Evolutionary conservation across 2,888 invertebrate genomes (phyloP).

Genomic region (Byasa hedistus): DNA sequence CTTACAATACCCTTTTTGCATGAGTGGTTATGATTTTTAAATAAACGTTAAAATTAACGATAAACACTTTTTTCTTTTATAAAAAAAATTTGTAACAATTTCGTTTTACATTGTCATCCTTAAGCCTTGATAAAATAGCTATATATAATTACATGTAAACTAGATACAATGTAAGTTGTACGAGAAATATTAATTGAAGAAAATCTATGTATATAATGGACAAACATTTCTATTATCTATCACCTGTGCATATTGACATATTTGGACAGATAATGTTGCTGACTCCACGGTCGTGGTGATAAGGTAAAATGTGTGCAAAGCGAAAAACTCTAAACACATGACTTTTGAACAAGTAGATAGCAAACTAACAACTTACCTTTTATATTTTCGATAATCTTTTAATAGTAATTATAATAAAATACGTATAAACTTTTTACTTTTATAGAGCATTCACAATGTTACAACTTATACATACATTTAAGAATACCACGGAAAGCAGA

Average conservation of each 20-base stretch:
- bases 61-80: no score
- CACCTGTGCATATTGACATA: conserved; percentile 32
- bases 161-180: background rate
- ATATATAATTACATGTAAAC: no score
- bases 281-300: conserved; percentile 32
- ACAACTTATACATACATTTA: conserved; percentile 60
- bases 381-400: background rate
- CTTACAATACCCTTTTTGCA: no score
- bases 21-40: no score
- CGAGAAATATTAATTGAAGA: conserved; percentile 3
- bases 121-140: no score
- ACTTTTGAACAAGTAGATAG: conserved; percentile 7
- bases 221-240: conserved; percentile 31
- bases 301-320: conserved; percentile 26
- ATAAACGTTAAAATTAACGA: no score
- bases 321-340: conserved; percentile 6
- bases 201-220: conserved; percentile 17
- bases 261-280: conserved; percentile 28
- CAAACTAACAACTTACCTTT: background rate
- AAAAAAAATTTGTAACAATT: no score
- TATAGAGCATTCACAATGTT: background rate
- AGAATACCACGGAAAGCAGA: conserved; percentile 58
- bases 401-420: background rate
- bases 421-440: background rate
- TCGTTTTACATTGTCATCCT: no score